Base-by-base conservation (phyloP, 2,113 vertebrate species). In the Rhinolophus sinicus region DNA sequence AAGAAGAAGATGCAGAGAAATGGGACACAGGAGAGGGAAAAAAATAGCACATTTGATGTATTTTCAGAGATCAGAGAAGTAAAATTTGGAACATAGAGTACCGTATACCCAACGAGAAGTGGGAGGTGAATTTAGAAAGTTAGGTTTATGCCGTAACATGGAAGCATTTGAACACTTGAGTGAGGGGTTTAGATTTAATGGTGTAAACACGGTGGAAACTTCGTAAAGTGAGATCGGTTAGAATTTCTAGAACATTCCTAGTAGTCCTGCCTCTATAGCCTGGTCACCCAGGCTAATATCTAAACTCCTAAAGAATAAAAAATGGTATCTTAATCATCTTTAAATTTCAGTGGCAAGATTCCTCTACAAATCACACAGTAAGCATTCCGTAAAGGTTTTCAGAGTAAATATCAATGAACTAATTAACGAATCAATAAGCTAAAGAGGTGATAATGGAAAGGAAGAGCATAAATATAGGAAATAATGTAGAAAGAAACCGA, bases 61-160 rank as follows among this genome's bases (percentile, higher is more conserved):
- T 94, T 85, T 95, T 92, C 60, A 88, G 30, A 47, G 30, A 82
- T 94, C 90, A 67, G 70, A 84, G 30, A 73, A 56, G 76, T 15
- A 82, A 94, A 78, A 26, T 67, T 64, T 70, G 0, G 10, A 88
- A 7, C 47, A 38, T 15, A 44, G 14, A 15, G 52, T 40, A 54
- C 62, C 38, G 60, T 14, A 54, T 19, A 75, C 50, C 58, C 40
- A 91, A 44, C 50, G 47, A 90, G 65, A 88, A 94, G 60, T 19
- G 33, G 33, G 40, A 88, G 30, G 50, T 69, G 44, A 73, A 87
- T 52, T 35, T 97, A 81, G 76, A 90, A 93, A 78, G 8, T 94
- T 65, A 85, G 80, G 50, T n/a, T 75, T 26, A 93, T 54, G 21
- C 50, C 85, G 58, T 54, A 80, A 52, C 72, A 8, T 52, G 35